These are phyloP conservation scores for Babylonia areolata DNA, from an alignment of 1,140 invertebrate species.

Conservation along the genomic window DNA sequence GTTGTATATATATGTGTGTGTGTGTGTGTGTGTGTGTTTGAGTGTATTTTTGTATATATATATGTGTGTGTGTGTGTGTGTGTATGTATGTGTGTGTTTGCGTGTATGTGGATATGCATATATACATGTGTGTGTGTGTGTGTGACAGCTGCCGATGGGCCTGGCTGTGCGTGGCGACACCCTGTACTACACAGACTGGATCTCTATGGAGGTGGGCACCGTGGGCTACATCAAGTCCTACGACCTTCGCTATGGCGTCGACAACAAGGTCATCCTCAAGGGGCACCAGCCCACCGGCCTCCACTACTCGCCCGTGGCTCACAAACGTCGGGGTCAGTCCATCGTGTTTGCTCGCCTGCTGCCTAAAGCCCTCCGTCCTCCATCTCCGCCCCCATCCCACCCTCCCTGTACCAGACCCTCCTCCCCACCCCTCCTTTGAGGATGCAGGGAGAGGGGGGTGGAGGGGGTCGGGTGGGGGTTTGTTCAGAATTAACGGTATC, in stretches of 20 bases:
- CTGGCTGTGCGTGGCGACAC: slow-evolving; percentile 53
- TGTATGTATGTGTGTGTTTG: slow-evolving; percentile 8
- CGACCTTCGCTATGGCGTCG: slow-evolving; percentile 50
- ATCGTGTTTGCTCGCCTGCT: no score
- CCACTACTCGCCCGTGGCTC: slow-evolving; percentile 51
- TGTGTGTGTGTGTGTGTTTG: slow-evolving; percentile 6
- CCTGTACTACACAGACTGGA: slow-evolving; percentile 59
- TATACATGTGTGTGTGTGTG: background rate
- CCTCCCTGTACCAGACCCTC: no score
- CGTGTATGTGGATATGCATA: background rate
- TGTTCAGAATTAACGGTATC: no score
- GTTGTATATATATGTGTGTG: background rate
- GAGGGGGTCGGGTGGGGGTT: no score
- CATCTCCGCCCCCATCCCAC: no score
- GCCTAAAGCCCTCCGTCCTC: background rate
- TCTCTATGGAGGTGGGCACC: slow-evolving; percentile 30
- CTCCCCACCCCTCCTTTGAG: no score
- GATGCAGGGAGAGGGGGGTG: no score
- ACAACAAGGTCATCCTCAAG: slow-evolving; percentile 49
- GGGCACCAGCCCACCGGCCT: slow-evolving; percentile 53
- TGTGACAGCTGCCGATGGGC: slow-evolving; percentile 51
- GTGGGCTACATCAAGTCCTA: slow-evolving; percentile 53
- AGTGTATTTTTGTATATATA: background rate
- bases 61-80: slow-evolving; percentile 23
- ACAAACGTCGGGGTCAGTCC: slow-evolving; percentile 45